Conservation (phyloP, 2,797 vertebrate species). For the Sebastiscus albofasciatus region DNA sequence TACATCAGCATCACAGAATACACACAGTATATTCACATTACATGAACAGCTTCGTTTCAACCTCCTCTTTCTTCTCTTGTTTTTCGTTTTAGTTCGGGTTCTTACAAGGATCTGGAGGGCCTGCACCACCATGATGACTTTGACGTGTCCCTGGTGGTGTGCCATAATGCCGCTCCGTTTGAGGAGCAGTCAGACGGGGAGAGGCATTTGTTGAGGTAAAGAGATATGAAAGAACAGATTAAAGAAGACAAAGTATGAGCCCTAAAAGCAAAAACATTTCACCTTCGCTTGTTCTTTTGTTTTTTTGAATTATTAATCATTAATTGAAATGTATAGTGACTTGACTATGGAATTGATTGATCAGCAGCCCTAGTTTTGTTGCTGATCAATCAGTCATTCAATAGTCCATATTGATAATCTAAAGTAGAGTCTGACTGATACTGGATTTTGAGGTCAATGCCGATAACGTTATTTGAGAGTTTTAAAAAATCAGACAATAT, state of each 20-base stretch:
- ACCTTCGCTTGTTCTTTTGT: neutral
- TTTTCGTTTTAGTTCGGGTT: constrained; percentile 60
- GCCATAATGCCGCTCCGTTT: constrained; percentile 93
- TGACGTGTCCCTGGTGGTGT: constrained; percentile 95
- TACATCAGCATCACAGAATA: neutral
- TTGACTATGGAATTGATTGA: neutral
- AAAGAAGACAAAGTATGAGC: neutral
- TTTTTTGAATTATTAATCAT: neutral
- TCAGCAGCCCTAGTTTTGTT: neutral
- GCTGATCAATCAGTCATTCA: neutral
- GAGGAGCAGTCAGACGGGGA: constrained; percentile 97
- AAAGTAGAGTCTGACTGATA: neutral
- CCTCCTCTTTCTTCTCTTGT: neutral
- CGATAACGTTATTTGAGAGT: neutral
- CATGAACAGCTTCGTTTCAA: neutral
- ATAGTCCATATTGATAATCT: neutral
- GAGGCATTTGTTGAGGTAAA: constrained; percentile 91
- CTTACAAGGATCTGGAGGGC: constrained; percentile 94
- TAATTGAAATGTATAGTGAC: neutral
- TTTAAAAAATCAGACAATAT: neutral
- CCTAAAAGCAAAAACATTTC: neutral
- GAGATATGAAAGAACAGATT: neutral
- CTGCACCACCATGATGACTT: constrained; percentile 96
- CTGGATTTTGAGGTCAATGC: neutral
- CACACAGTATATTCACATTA: neutral